Base-by-base conservation (phyloP, 2,797 vertebrate genomes). In the Danio kyathit region DNA sequence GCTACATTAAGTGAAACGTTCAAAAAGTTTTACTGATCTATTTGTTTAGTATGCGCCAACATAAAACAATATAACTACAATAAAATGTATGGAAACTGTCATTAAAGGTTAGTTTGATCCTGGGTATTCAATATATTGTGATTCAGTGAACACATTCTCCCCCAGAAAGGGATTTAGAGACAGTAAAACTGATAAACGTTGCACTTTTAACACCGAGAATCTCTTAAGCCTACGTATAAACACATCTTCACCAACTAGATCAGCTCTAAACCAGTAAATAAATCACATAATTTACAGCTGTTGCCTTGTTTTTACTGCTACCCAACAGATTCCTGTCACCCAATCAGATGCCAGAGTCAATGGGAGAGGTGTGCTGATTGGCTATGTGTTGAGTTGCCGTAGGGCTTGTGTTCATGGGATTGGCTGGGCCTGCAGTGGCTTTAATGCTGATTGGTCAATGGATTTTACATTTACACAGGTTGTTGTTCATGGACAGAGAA, bases 341-440 rank as follows among this genome's bases (percentile, higher is more conserved):
- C 84, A 98, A 86, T 75, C 95, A 97, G 89, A 97, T 96, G 14
- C 96, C 95, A 10, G 95, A 96, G 89, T 96, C 95, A 0, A 95
- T 97, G 67, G 92, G 89, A 4, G 94, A 95, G 29, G 92, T 89
- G 54, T 88, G 91, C 57, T 93, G 92, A 71, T 88, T 92, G 86
- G 86, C 84, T 60, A 87, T 91, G 51, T 90, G 85, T 82, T 93
- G 94, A 40, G 90, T 88, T 0, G 86, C 72, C 0, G 79, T 6
- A 59, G 85, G 76, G 16, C 87, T 85, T 61, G 91, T 74, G 73
- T 43, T 63, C 59, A 84, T 82, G 11, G 90, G 78, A 83, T 87
- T 92, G 52, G 83, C 84, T 82, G 81, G 88, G 79, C n/a, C 70
- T 92, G 90, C 82, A 0, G 87, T 77, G 7, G 80, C 92, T 81